Evolutionary conservation across 2,113 vertebrate species (phyloP), one percentile per base, ranked within the genome.

Genomic region (Electrona antarctica): DNA sequence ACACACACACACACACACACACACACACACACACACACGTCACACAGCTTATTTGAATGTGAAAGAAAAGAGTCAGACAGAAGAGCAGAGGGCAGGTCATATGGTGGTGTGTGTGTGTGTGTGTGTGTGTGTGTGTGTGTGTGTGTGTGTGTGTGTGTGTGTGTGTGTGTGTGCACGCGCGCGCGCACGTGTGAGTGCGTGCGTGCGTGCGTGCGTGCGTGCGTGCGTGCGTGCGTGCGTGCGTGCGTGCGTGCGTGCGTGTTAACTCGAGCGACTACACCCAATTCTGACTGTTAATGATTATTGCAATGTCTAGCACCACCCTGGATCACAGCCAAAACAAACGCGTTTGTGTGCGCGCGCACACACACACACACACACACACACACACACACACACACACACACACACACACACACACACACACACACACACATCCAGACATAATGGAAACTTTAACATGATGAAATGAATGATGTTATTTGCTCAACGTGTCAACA

Each of bases 41-140:
- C 29, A 83, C 71, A n/a, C 60, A 8, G 0, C 55, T 83, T 57
- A 73, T 89, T 88, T 88, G 71, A 88, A 88, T 88, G 80, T 83
- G 73, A 89, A 87, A 89, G 76, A 48, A 14, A 71, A 28, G 62
- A 84, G 83, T 78, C 79, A 85, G 76, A 79, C 78, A 60, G 71
- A 65, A 64, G 79, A 64, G 21, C 71, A 47, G 8, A 74, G 81
- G 63, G 79, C 67, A 73, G 81, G 82, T 83, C 79, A 78, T 70
- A 50, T 48, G 54, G 65, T 56, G 68, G 62, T 54, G 6, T 33
- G 21, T 41, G 12, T 10, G 29, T 60, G 29, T 41, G 29, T 59
- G 57, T 59, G 21, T 59, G 57, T 33, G 57, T 59, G 57, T 33
- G 59, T 60, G 59, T 60, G 29, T 41, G 59, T 41, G 59, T 12